Evolutionary conservation across 1,140 invertebrate genomes (phyloP), one percentile per base, ranked within the genome.

Genomic region (Vanessa tameamea): DNA sequence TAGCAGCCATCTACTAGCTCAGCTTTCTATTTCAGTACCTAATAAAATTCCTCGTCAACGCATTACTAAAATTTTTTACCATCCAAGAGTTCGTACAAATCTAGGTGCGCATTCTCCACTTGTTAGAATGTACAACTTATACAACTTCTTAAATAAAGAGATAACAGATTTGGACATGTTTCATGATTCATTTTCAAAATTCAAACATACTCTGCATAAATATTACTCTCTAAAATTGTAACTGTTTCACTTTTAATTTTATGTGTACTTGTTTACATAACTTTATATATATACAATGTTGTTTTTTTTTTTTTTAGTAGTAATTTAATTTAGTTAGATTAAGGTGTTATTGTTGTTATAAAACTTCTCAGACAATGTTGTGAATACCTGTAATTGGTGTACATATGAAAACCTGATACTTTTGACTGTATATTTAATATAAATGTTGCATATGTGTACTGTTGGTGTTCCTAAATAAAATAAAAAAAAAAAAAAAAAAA

Each of bases 21-120:
- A 0, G 47, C 47, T 48, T 48, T 12, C 47, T 48, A 9, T 48
- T 47, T 23, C 65, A n/a, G 66, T 57, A 57, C 50, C 66, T 12
- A 26, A 68, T 15, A 68, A 68, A 48, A 23, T 68, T 23, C 66
- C 66, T 53, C 50, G 66, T 53, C 50, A 53, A 31, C 66, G 47
- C 12, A 68, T 57, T 7, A 37, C 50, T 37, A 68, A 68, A 43
- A 26, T 57, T 55, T 26, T 68, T 4, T 68, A 31, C 12, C 47
- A 26, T 53, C 26, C 50, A 26, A 31, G 7, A 23, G 48, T 31
- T 51, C 20, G 31, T 53, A 68, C 66, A 5, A 68, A 68, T 55
- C 51, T 68, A 53, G 51, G 66, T 37, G 26, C 16, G 50, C 50
- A 55, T 53, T 23, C 66, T 15, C 50, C 66, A n/a, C 20, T 55